Percentiles rank a stretch among this genome's conserved stretches.
These are phyloP conservation scores for Archips crataeganus DNA, from an alignment of 2,888 invertebrate species.

Conservation along the genomic window DNA sequence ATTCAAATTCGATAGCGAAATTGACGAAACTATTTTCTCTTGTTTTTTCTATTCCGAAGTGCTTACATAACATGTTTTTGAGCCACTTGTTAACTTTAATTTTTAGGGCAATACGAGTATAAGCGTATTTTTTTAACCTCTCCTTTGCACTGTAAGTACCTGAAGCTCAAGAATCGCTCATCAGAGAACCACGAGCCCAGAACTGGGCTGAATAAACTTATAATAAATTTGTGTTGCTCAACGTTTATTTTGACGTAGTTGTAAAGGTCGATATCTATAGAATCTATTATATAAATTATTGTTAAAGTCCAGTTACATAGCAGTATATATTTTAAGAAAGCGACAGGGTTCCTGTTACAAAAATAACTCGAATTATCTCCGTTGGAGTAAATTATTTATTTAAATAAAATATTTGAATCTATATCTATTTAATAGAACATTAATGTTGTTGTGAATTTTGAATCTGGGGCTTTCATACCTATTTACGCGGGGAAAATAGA, in stretches of 20 bases:
- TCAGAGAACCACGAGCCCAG: not conserved
- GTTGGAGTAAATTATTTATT: slow-evolving; percentile 15
- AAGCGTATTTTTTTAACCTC: not conserved
- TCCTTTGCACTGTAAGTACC: not conserved
- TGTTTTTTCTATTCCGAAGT: too few species aligned
- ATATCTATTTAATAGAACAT: slow-evolving; percentile 36
- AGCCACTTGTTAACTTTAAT: too few species aligned
- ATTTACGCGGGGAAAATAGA: slow-evolving; percentile 9
- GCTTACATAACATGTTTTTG: too few species aligned
- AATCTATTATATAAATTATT: slow-evolving; percentile 44
- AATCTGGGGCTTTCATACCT: slow-evolving; percentile 3
- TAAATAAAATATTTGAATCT: slow-evolving; percentile 32
- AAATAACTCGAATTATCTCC: slow-evolving; percentile 14
- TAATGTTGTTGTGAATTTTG: slow-evolving; percentile 30
- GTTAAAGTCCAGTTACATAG: slow-evolving; percentile 42
- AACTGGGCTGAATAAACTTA: not conserved
- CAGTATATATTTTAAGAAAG: slow-evolving; percentile 34
- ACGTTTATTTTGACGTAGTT: slow-evolving; percentile 27
- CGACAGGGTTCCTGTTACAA: slow-evolving; percentile 40
- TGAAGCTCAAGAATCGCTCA: not conserved
- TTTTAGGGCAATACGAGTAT: too few species aligned
- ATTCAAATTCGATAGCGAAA: too few species aligned
- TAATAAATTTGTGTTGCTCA: slow-evolving; percentile 5
- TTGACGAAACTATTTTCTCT: too few species aligned
- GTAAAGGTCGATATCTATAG: slow-evolving; percentile 43